Base-by-base conservation (phyloP, 2,888 invertebrate genomes). In the Choristoneura rosaceana region DNA sequence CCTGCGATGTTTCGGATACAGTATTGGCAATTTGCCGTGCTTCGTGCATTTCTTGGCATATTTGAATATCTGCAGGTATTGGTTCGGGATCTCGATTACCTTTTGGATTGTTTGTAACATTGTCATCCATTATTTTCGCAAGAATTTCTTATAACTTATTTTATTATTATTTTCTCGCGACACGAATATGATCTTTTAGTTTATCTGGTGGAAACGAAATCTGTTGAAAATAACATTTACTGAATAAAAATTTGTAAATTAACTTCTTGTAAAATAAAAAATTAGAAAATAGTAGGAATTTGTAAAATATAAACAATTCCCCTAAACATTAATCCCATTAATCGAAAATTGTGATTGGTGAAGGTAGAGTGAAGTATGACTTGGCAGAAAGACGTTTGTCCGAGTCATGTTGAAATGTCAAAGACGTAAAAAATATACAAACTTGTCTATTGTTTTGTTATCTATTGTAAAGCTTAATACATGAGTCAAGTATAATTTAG, bases 401-500 rank as follows among this genome's bases (percentile, higher is more conserved):
- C 25, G 50, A 25, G 71, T n/a, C 71, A 12, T 8, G 10, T 17
- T 17, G 12, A 66, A 43, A 45, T 70, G 70, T 61, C 66, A 66
- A 61, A 55, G n/a, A 0, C 12, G 47, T 25, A 68, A 63, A 41
- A 71, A 33, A 5, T 38, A 17, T n/a, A 4, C 2, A 34, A 60
- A 17, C 0, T 68, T 71, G 71, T 71, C 71, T 71, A 68, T 71
- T 68, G 7, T 38, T 38, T 38, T 5, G 38, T 38, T 4, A 38
- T 38, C 38, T 38, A 38, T 38, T 38, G 4, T 38, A 71, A 71
- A 71, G 71, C 71, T 68, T 43, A 71, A 68, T 33, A 71, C 67
- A 71, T 71, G 62, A 33, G 17, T 15, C 50, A 15, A 67, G 33
- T 12, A 41, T 2, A 1, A 38, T 41, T 63, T 55, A 25, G 12